phyloP scores from a whole-genome alignment of 2,113 vertebrate genomes.

The Pungitius pungitius region DNA sequence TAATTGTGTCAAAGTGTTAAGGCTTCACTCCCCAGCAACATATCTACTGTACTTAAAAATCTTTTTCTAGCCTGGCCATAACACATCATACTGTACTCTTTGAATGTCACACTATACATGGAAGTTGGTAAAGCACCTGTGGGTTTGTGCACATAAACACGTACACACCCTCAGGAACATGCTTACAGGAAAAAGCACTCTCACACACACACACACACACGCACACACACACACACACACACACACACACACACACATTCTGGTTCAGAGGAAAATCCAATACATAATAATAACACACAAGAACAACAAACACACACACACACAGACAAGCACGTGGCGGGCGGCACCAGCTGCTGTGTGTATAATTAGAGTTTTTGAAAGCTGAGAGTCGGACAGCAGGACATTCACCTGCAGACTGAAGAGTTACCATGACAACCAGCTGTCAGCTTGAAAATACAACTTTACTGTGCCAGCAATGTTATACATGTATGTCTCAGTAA shows the following conservation, averaged over 20 bases:
- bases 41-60: neutral
- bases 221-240: neutral
- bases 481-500: neutral
- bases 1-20: neutral
- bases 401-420: constrained; percentile 69
- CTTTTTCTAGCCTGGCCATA: neutral
- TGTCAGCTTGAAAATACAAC: constrained; percentile 39
- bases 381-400: constrained; percentile 59
- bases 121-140: neutral
- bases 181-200: neutral
- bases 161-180: constrained; percentile 11
- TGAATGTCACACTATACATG: constrained; percentile 3
- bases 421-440: constrained; percentile 56
- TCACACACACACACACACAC: neutral
- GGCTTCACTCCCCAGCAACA: neutral
- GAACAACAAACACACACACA: constrained; percentile 8
- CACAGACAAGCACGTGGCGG: constrained; percentile 54
- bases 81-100: neutral
- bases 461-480: neutral
- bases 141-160: neutral
- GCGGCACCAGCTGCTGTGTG: constrained; percentile 74
- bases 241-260: neutral
- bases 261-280: constrained; percentile 10
- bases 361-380: constrained; percentile 81
- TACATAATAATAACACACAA: neutral